Evolutionary conservation across 2,113 vertebrate species (phyloP).

Genomic region (Alces alces): DNA sequence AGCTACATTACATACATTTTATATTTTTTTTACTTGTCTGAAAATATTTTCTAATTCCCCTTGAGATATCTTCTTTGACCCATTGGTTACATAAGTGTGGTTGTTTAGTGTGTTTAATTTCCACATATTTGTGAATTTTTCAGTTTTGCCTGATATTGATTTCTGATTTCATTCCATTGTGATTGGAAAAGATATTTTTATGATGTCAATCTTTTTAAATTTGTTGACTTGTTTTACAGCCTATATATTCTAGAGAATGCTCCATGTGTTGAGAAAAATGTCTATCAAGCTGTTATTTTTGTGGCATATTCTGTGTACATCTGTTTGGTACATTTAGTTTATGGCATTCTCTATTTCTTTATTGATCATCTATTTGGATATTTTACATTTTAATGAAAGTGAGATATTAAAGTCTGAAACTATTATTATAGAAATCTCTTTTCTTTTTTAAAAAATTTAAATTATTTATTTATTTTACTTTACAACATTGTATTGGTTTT

Average conservation of each 20-base stretch:
- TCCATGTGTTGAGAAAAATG: background rate
- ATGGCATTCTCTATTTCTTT: background rate
- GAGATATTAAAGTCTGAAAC: background rate
- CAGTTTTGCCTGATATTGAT: background rate
- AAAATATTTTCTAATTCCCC: background rate
- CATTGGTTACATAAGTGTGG: background rate
- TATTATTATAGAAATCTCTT: background rate
- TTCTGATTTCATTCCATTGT: background rate
- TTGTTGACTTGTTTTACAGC: background rate
- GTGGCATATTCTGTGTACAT: background rate
- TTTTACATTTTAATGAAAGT: background rate
- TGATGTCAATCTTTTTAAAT: background rate
- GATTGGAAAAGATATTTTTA: background rate
- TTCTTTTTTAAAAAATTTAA: background rate
- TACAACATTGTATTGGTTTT: too few relatives aligned
- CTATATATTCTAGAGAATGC: background rate
- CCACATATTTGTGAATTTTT: background rate
- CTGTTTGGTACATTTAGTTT: background rate
- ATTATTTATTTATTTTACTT: too few relatives aligned
- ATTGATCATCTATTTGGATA: background rate
- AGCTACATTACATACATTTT: background rate
- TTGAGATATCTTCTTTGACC: background rate
- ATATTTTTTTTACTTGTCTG: background rate
- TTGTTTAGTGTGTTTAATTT: background rate
- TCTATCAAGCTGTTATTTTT: background rate